phyloP scores from a whole-genome alignment of 2,797 vertebrate species.

The Rhinophrynus dorsalis region DNA sequence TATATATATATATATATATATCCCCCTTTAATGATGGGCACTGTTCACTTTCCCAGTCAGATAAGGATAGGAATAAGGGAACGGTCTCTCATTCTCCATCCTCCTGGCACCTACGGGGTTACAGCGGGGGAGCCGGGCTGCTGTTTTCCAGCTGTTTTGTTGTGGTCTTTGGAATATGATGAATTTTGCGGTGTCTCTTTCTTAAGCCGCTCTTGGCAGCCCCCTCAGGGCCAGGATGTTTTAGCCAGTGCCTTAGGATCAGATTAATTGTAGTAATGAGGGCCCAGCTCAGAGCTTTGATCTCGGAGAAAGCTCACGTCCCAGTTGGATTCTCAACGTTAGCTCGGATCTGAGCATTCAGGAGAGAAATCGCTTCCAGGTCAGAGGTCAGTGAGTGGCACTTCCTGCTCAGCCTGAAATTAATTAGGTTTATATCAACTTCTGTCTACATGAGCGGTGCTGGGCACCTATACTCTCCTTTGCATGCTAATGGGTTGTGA shows the following conservation, averaged over 20 bases:
- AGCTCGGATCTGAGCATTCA: not conserved
- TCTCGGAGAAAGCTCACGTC: not conserved
- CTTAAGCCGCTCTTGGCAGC: not conserved
- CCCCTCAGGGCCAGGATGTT: not conserved
- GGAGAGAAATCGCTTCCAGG: conserved; percentile 5
- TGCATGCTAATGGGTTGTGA: no score
- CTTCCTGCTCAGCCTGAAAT: not conserved
- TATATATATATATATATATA: no score
- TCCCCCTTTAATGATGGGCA: no score
- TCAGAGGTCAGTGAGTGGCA: not conserved
- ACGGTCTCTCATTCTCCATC: no score
- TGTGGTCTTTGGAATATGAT: not conserved
- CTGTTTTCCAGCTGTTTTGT: not conserved
- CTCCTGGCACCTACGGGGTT: not conserved
- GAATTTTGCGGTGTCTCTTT: not conserved
- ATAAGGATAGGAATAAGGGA: no score
- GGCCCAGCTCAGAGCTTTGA: not conserved
- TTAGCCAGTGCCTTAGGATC: not conserved
- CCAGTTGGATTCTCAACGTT: not conserved
- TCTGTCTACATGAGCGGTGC: not conserved
- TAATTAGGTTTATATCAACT: not conserved
- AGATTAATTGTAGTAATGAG: conserved; percentile 17
- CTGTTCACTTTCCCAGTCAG: no score
- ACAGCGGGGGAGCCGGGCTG: not conserved
- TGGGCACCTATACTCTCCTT: not conserved